Evolutionary conservation across 1,140 invertebrate genomes (phyloP).

Genomic region (Sarcophaga bullata): DNA sequence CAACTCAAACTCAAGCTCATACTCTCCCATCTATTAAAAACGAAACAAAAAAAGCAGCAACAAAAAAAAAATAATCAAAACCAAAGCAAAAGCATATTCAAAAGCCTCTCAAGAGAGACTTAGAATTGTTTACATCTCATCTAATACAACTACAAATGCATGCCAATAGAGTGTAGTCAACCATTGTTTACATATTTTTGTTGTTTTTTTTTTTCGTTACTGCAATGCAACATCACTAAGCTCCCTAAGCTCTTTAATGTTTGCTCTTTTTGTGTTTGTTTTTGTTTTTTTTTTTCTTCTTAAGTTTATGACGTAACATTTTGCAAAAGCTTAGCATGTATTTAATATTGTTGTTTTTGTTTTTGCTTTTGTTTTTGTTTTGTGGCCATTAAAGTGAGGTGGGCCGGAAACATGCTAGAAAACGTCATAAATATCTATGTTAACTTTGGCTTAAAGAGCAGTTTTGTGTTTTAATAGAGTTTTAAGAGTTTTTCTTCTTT

Average conservation of each 20-base stretch:
- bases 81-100: neutral
- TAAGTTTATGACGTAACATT: constrained; percentile 8
- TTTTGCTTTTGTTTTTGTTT: neutral
- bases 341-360: neutral
- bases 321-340: neutral
- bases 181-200: neutral
- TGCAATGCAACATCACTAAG: neutral
- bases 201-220: neutral
- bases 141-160: neutral
- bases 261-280: too few relatives aligned
- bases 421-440: constrained; percentile 17
- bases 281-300: too few relatives aligned
- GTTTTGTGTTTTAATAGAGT: neutral
- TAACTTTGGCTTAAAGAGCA: neutral
- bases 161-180: neutral
- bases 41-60: too few relatives aligned
- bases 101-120: neutral
- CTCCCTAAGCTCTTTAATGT: neutral
- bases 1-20: too few relatives aligned
- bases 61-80: too few relatives aligned
- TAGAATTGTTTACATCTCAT: constrained; percentile 14
- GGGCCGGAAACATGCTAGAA: constrained; percentile 24
- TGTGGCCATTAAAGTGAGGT: constrained; percentile 35
- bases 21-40: too few relatives aligned
- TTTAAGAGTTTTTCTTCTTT: neutral